A percentile compares a stretch with the other conserved stretches of the same genome.
These are phyloP conservation scores for Drosophila nigricruria DNA, from an alignment of 2,888 invertebrate genomes.

Conservation along the genomic window DNA sequence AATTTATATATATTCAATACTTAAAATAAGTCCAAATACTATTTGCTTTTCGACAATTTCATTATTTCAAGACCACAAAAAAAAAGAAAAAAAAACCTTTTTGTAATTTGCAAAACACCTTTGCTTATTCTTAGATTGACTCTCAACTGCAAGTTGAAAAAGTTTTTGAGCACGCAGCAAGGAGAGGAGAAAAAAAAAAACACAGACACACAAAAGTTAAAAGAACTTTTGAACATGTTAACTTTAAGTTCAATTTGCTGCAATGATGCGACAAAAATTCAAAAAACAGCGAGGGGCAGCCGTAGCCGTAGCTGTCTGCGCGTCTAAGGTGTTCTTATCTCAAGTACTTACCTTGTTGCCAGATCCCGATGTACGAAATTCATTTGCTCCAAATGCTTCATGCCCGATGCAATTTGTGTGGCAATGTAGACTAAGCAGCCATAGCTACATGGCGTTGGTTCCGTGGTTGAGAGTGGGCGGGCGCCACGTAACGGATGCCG, in stretches of 20 bases:
- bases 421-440: conserved; percentile 94
- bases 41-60: conserved; percentile 1
- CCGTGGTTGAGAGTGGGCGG: conserved; percentile 4
- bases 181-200: conserved; percentile 9
- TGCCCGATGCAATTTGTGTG: conserved; percentile 94
- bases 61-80: not conserved
- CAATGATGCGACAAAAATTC: conserved; percentile 57
- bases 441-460: conserved; percentile 87
- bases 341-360: conserved; percentile 89
- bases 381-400: conserved; percentile 94
- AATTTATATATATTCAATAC: too few species aligned
- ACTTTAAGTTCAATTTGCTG: conserved; percentile 65
- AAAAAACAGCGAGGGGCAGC: conserved; percentile 19
- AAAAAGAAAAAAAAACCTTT: conserved; percentile 12
- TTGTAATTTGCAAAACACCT: conserved; percentile 26
- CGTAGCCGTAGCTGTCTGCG: conserved; percentile 1
- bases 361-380: conserved; percentile 95
- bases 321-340: conserved; percentile 45
- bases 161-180: conserved; percentile 41
- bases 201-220: conserved; percentile 6
- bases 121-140: conserved; percentile 32
- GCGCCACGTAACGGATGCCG: conserved; percentile 51
- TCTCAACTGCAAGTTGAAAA: conserved; percentile 41
- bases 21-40: not conserved
- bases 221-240: conserved; percentile 47